Evolutionary conservation across 2,797 vertebrate genomes (phyloP), one percentile per base, ranked within the genome.

Genomic region (Vipera latastei): DNA sequence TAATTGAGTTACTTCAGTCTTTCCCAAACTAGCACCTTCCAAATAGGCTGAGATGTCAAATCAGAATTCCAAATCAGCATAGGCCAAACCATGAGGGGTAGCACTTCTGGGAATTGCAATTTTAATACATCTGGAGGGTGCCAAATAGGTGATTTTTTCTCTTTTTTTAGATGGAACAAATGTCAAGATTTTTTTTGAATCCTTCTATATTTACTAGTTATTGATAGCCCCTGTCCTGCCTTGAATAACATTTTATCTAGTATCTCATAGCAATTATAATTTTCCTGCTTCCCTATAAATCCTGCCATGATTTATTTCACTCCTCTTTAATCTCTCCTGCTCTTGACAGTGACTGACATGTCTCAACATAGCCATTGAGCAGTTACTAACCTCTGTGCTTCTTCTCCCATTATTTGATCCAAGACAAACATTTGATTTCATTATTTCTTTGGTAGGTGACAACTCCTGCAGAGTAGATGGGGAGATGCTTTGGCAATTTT

Each of bases 301-400:
- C 57, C 56, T 85, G 48, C 86, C 91, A 48, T 44, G 1, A 59
- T 32, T 93, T 87, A 88, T 14, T 53, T 96, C 89, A 91, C 16
- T 95, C 48, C 56, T 60, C 91, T 92, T 89, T 90, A 92, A 90
- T 94, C 48, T 86, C 69, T 89, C 89, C 38, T 63, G 20, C 2
- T 2, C 88, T 86, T 95, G 92, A 93, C 61, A 92, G 90, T 93
- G 91, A 94, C 20, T 93, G 91, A 59, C 93, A 60, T 25, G 5
- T 16, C 93, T 95, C 87, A 63, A 3, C 63, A 51, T 26, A 93
- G 32, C 93, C 90, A 69, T 0, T 88, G 91, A 94, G 22, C 91
- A 94, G 65, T 26, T n/a, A 6, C 57, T 89, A 86, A 28, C 65
- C 89, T 91, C 22, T 26, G 38, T 88, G 61, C 26, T 94, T 2